Evolutionary conservation across 2,888 invertebrate genomes (phyloP).

Genomic region (Agrochola lota): DNA sequence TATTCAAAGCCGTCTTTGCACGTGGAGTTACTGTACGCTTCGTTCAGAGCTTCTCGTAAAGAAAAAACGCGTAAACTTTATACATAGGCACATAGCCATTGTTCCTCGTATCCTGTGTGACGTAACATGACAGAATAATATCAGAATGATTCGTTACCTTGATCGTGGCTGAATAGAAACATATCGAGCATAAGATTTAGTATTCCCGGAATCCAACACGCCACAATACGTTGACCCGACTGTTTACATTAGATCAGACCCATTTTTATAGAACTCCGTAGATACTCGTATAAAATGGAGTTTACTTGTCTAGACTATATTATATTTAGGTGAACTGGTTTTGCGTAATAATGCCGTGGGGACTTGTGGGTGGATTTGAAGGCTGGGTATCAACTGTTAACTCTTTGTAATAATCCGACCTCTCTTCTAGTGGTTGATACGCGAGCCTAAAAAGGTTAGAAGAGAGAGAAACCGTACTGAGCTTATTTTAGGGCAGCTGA

Average conservation of each 20-base stretch:
- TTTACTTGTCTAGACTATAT: constrained; percentile 64
- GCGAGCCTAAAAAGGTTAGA: not conserved
- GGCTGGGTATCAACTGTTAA: constrained; percentile 8
- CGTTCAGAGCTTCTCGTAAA: not conserved
- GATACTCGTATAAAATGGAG: constrained; percentile 55
- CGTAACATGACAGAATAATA: constrained; percentile 53
- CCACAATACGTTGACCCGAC: constrained; percentile 82
- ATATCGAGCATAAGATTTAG: constrained; percentile 66
- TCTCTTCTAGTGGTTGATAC: not conserved
- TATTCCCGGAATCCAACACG: constrained; percentile 76
- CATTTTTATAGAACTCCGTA: constrained; percentile 65
- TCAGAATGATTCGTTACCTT: constrained; percentile 59
- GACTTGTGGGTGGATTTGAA: constrained; percentile 3
- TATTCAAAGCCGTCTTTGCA: not conserved
- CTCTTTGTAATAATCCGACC: not conserved
- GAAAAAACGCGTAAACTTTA: constrained; percentile 30
- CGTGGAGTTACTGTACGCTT: not conserved
- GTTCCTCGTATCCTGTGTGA: constrained; percentile 42
- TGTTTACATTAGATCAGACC: constrained; percentile 80
- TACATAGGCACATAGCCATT: not conserved
- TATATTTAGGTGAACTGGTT: constrained; percentile 58
- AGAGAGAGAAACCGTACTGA: not conserved
- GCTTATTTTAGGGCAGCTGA: not conserved
- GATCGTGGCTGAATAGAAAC: constrained; percentile 65
- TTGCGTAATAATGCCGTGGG: constrained; percentile 55